These are phyloP conservation scores for rat (Rattus norvegicus) DNA, from an alignment of 2,113 vertebrate genomes.

Conservation along the genomic window DNA sequence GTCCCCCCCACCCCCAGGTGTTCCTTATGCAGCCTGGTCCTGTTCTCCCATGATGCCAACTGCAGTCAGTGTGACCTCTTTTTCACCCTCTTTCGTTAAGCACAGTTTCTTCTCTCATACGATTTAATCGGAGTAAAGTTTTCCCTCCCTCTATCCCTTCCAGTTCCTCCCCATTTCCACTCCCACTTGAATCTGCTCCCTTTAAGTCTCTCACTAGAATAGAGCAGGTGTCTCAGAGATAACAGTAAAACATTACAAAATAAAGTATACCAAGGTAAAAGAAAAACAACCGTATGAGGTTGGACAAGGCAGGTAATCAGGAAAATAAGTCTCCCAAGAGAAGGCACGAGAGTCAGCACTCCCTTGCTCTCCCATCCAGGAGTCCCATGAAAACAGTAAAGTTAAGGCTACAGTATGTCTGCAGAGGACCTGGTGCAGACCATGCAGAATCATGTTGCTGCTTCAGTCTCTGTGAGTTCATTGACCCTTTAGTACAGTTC, in stretches of 20 bases:
- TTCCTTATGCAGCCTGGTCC: not conserved
- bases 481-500: no score
- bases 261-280: not conserved
- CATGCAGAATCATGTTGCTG: not conserved
- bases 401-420: not conserved
- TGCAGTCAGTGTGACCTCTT: not conserved
- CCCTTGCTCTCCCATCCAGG: not conserved
- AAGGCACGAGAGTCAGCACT: not conserved
- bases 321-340: not conserved
- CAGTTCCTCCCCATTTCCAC: not conserved
- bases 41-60: not conserved
- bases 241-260: not conserved
- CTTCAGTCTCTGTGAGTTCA: not conserved
- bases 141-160: not conserved
- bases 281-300: not conserved
- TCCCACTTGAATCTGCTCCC: not conserved
- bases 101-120: not conserved
- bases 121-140: not conserved
- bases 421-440: not conserved
- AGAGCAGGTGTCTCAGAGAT: not conserved
- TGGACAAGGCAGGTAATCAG: not conserved
- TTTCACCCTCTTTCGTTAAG: not conserved
- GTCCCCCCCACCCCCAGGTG: no score
- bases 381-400: not conserved
- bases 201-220: not conserved